Evolutionary conservation across 2,888 invertebrate genomes (phyloP).

Genomic region (Punctoribates punctum): DNA sequence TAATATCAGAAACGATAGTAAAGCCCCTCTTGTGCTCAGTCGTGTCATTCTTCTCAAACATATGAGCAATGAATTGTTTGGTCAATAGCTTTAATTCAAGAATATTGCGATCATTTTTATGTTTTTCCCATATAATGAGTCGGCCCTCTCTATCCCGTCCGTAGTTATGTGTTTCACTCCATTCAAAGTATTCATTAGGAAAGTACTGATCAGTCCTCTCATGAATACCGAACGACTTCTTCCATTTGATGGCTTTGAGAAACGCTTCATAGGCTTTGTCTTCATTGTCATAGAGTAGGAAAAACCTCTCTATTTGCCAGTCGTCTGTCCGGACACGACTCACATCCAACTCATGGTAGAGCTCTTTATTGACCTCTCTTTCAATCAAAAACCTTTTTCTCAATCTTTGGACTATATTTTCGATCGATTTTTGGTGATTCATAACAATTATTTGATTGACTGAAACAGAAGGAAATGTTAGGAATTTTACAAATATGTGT

Average conservation of each 20-base stretch:
- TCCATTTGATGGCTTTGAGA: neutral
- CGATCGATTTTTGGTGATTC: too few species aligned
- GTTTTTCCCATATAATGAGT: neutral
- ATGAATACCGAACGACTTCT: neutral
- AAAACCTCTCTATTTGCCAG: conserved; percentile 13
- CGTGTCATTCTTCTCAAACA: neutral
- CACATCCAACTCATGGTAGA: conserved; percentile 10
- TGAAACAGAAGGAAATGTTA: neutral
- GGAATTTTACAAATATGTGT: too few species aligned
- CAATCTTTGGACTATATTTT: neutral
- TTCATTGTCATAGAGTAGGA: neutral
- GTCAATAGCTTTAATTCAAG: neutral
- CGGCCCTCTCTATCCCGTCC: conserved; percentile 5
- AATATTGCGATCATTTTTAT: neutral
- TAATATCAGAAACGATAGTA: too few species aligned
- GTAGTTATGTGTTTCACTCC: neutral
- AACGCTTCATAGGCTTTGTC: neutral
- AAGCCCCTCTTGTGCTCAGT: too few species aligned
- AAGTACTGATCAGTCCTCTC: conserved; percentile 1
- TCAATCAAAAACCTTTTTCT: conserved; percentile 2
- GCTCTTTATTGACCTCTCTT: neutral
- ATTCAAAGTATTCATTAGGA: conserved; percentile 24
- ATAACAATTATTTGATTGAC: too few species aligned
- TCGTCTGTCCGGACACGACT: neutral
- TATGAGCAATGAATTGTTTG: conserved; percentile 23